Conservation (phyloP, 2,113 vertebrate species). For the Pelvicachromis taeniatus region DNA sequence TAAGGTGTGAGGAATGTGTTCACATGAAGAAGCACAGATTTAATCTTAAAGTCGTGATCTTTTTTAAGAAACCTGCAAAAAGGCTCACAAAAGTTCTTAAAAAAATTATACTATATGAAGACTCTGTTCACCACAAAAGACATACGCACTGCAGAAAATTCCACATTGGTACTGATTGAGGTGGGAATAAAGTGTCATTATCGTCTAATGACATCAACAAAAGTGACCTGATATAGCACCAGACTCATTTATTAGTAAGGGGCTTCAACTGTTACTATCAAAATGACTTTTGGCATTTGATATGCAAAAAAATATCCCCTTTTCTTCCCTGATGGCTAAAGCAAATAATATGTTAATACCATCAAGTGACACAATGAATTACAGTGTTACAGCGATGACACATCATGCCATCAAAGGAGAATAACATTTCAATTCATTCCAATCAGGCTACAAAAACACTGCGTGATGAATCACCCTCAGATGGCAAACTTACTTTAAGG, state of each 20-base stretch:
- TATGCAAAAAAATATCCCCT: background rate
- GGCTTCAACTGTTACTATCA: conserved; percentile 26
- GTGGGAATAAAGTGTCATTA: conserved; percentile 30
- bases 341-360: conserved; percentile 37
- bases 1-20: background rate
- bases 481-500: background rate
- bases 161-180: background rate
- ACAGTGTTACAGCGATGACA: conserved; percentile 7
- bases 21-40: background rate
- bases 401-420: conserved; percentile 7
- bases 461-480: conserved; percentile 12
- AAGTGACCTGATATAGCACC: conserved; percentile 7
- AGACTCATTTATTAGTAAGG: conserved; percentile 37
- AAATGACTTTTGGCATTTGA: conserved; percentile 54
- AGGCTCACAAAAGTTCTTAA: background rate
- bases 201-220: conserved; percentile 28
- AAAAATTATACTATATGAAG: background rate
- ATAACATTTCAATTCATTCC: conserved; percentile 35
- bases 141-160: background rate
- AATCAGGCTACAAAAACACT: conserved; percentile 17
- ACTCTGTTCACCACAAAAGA: background rate
- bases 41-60: background rate
- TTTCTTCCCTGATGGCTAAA: conserved; percentile 11
- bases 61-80: conserved; percentile 6
- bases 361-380: conserved; percentile 46